These are phyloP conservation scores for Sigmodon hispidus DNA, from an alignment of 2,113 vertebrate species.

Conservation along the genomic window DNA sequence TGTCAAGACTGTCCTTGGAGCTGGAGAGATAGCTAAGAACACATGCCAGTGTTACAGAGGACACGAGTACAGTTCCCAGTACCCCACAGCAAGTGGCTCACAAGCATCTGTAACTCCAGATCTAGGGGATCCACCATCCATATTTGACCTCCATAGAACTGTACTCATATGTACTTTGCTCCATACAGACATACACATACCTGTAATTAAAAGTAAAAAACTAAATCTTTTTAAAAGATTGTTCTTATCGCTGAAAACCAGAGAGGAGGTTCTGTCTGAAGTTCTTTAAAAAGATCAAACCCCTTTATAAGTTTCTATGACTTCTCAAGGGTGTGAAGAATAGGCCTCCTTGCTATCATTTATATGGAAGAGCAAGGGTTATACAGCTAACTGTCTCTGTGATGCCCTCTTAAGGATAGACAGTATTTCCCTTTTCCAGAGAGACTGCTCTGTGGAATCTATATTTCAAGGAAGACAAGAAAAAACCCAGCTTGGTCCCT, in stretches of 20 bases:
- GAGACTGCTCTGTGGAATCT: slow-evolving; percentile 41
- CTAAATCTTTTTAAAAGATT: background rate
- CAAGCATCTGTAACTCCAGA: background rate
- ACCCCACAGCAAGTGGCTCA: too few relatives aligned
- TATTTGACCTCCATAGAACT: too few relatives aligned
- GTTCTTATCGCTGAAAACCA: background rate
- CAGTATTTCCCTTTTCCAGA: background rate
- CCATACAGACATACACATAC: background rate
- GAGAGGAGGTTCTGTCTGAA: background rate
- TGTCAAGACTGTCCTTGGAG: background rate
- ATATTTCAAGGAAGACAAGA: slow-evolving; percentile 18
- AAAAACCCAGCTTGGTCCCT: background rate
- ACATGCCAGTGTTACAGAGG: background rate
- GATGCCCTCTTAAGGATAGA: background rate
- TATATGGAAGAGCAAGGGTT: background rate
- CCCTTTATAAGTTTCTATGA: background rate
- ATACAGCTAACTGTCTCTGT: background rate
- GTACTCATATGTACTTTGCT: background rate
- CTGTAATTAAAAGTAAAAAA: background rate
- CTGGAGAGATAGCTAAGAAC: background rate
- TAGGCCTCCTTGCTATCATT: background rate
- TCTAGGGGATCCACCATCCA: too few relatives aligned
- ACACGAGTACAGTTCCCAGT: background rate
- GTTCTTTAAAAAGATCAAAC: background rate
- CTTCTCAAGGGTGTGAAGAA: background rate